Evolutionary conservation across 35 echinoderm and acorn worm genomes (phyloP), one percentile per base, ranked within the genome.

Genomic region (Heliocidaris erythrogramma): DNA sequence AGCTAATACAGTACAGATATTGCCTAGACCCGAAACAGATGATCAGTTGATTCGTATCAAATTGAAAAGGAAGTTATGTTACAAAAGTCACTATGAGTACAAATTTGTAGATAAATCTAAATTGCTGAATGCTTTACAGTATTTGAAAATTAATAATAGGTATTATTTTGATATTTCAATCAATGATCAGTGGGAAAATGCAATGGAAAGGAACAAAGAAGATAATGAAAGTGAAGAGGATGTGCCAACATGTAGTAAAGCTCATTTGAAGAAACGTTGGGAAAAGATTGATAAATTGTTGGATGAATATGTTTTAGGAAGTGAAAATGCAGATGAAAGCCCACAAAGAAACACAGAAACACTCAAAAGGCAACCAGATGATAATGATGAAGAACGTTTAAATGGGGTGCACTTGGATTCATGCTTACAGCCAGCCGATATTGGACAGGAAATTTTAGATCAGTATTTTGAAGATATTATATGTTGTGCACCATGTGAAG

Each of bases 401-500:
- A 21, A 30, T 85, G 90, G 94, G 5, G 86, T 94, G 9, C 60
- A 60, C 21, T 47, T 93, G 21, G 94, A 96, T 61, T 94, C 96
- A 85, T 94, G 85, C 92, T 56, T 96, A 16, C 95, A 97, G 31
- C 97, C 97, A 92, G 95, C 59, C n/a, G 94, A 97, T 92, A 92
- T 95, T 30, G 56, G 89, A 30, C 94, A 96, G 86, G 49, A 96
- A 78, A 27, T 88, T 21, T 27, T 96, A 59, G 95, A 96, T 96
- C 50, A 95, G 48, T 95, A 95, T 94, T 93, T 92, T 94, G 48
- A 94, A 94, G 94, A 96, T 21, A 95, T 96, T 32, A 32, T 95
- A 30, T 96, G 85, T 88, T 85, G 95, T 92, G 97, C 97, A 1
- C 97, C 96, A 49, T 92, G 94, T 96, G 97, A 96, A 95, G 95